Base-by-base conservation (phyloP, 2,888 invertebrate species). In the Tortrix viridana region DNA sequence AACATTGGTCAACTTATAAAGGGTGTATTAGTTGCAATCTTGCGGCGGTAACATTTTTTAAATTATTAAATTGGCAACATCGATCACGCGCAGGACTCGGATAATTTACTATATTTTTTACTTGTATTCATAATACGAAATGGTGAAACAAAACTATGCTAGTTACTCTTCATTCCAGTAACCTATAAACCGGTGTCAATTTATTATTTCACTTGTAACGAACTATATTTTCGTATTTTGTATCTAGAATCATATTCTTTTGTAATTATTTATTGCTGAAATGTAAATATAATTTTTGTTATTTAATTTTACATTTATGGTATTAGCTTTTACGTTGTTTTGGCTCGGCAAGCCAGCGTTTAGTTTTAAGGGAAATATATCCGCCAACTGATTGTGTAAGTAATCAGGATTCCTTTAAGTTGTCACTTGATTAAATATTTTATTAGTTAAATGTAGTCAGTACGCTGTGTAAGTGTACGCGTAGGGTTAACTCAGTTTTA, bases 221-320 rank as follows among this genome's bases (percentile, higher is more conserved):
- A 63, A 20, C 41, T 5, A 16, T 20, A 44, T 47, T 58, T 58
- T 48, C 32, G 32, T 32, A 32, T 43, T 62, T 63, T 46, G 22
- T 49, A 22, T 62, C 47, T 46, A 46, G 43, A 61, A 20, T 38
- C 53, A 57, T 71, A 73, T 74, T 78, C 80, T 81, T 81, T 85
- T 86, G 85, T 88, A 84, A 87, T 89, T 88, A 91, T 91, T 91
- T 91, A 91, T 91, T 89, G 78, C 79, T 86, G 83, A 88, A 89
- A 84, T 91, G 91, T 91, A 90, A 76, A 91, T 91, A 90, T 88
- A 81, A 84, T 87, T 88, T 32, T 91, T 90, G 90, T 91, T 91
- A 91, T 90, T 91, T 91, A 91, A 89, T 91, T 89, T 88, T 90
- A 89, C 82, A 83, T 87, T 86, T 80, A 77, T 79, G 77, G 72